A percentile compares a stretch with the other conserved stretches of the same genome.
phyloP scores from a whole-genome alignment of 2,113 vertebrate genomes.

The Micromys minutus region DNA sequence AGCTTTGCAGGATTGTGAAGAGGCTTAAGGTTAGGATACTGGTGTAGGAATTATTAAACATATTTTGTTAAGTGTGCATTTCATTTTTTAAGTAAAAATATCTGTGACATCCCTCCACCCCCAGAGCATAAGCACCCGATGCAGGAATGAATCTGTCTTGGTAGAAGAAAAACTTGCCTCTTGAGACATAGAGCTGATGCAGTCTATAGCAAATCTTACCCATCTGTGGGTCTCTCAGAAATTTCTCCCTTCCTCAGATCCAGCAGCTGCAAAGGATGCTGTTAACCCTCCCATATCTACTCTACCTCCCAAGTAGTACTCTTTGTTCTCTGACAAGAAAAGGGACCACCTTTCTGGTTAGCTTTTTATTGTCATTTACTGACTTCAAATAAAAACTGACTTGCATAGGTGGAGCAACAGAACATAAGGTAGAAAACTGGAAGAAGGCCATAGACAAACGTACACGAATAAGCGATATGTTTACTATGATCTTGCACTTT shows the following conservation, averaged over 20 bases:
- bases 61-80: slow-evolving; percentile 81
- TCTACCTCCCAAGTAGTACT: neutral
- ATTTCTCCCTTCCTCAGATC: slow-evolving; percentile 53
- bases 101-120: slow-evolving; percentile 73
- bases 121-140: slow-evolving; percentile 58
- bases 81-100: slow-evolving; percentile 77
- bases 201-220: slow-evolving; percentile 65
- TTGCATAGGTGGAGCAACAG: slow-evolving; percentile 8
- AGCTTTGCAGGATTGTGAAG: slow-evolving; percentile 70
- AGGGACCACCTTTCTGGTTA: neutral
- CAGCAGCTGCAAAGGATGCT: slow-evolving; percentile 23
- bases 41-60: slow-evolving; percentile 81
- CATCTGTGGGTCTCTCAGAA: slow-evolving; percentile 5
- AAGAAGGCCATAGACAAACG: neutral
- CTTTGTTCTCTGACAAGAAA: slow-evolving; percentile 36
- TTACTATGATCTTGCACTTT: too few species aligned
- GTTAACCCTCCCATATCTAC: neutral
- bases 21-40: slow-evolving; percentile 78
- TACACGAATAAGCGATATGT: too few species aligned
- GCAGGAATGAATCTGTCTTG: slow-evolving; percentile 72
- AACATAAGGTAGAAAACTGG: neutral
- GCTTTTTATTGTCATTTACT: slow-evolving; percentile 57
- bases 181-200: slow-evolving; percentile 52
- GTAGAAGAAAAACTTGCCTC: slow-evolving; percentile 66
- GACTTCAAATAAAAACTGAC: slow-evolving; percentile 70